phyloP scores from a whole-genome alignment of 2,888 invertebrate species.

The Coleophora flavipennella region DNA sequence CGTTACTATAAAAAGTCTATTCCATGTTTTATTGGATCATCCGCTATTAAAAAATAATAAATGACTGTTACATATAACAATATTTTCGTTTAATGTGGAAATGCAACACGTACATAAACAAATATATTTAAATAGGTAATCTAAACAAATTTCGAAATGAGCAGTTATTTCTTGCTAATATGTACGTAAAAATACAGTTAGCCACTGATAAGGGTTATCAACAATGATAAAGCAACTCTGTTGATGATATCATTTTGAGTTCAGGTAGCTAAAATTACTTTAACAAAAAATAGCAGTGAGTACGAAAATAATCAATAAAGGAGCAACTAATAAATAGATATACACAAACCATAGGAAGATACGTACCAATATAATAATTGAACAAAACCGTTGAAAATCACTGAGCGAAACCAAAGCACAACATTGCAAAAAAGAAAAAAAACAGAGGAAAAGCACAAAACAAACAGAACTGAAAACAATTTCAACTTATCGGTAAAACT shows the following conservation, averaged over 20 bases:
- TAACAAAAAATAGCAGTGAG: too few species aligned
- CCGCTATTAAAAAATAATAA: too few species aligned
- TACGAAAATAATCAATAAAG: slow-evolving; percentile 11
- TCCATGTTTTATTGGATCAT: too few species aligned
- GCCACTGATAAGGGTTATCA: slow-evolving; percentile 56
- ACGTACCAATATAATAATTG: slow-evolving; percentile 37
- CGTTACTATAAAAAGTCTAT: too few species aligned
- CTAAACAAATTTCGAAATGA: too few species aligned
- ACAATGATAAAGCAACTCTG: slow-evolving; percentile 58
- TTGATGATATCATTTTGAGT: slow-evolving; percentile 45
- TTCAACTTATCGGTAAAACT: slow-evolving; percentile 24
- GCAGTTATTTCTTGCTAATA: slow-evolving; percentile 21
- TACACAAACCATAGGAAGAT: slow-evolving; percentile 32
- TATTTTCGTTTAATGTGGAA: too few species aligned
- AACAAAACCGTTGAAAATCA: slow-evolving; percentile 40
- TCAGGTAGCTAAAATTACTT: too few species aligned
- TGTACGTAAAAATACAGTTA: slow-evolving; percentile 33
- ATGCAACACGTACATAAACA: too few species aligned
- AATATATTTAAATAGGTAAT: too few species aligned
- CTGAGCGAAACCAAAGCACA: slow-evolving; percentile 56
- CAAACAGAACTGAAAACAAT: slow-evolving; percentile 22
- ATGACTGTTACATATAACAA: too few species aligned
- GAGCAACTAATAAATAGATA: slow-evolving; percentile 23
- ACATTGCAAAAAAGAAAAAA: slow-evolving; percentile 40
- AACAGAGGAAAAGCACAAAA: slow-evolving; percentile 25